Evolutionary conservation across 1,140 invertebrate genomes (phyloP), one percentile per base, ranked within the genome.

Genomic region (Mercenaria mercenaria): DNA sequence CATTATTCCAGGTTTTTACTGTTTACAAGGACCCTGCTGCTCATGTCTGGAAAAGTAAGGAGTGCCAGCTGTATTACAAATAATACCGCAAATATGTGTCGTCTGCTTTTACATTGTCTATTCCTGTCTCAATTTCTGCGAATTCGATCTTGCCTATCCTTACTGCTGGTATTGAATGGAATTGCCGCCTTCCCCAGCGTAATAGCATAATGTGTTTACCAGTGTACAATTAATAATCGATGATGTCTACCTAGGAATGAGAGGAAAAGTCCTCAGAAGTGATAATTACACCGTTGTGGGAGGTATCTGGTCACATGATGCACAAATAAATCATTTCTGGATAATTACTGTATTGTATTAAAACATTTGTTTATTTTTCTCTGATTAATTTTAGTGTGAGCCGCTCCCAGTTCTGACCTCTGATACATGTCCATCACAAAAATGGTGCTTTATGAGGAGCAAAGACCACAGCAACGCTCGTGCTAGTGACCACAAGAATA

Each of bases 181-280:
- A 74, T 74, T 74, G 34, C 69, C 37, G 37, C 69, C 69, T 34
- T 74, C 34, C 69, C 69, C 69, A 39, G 23, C 13, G 26, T 39
- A 74, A 74, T 74, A 74, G 15, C n/a, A 23, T 74, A 74, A 74
- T 39, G 37, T 1, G 37, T 74, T 74, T 39, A 74, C 3, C 69
- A 74, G 69, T 23, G 10, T 11, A 23, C 34, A 74, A 74, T 74
- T 34, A 74, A 74, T 74, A 74, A 74, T 74, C 69, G 37, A 74
- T 74, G 37, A n/a, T 20, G 4, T 74, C 34, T 74, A 41, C 69
- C 37, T n/a, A 37, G 20, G 20, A 74, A 74, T 43, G 32, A 41
- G 18, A 15, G 34, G 37, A 74, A 20, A 74, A 74, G 20, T 20
- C 69, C 37, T 41, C 23, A 23, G 69, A 74, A 74, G 37, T 37